A percentile compares a stretch with the other conserved stretches of the same genome.
Evolutionary conservation across 2,888 invertebrate species (phyloP).

Genomic region (Disparrhopalites patrizii): DNA sequence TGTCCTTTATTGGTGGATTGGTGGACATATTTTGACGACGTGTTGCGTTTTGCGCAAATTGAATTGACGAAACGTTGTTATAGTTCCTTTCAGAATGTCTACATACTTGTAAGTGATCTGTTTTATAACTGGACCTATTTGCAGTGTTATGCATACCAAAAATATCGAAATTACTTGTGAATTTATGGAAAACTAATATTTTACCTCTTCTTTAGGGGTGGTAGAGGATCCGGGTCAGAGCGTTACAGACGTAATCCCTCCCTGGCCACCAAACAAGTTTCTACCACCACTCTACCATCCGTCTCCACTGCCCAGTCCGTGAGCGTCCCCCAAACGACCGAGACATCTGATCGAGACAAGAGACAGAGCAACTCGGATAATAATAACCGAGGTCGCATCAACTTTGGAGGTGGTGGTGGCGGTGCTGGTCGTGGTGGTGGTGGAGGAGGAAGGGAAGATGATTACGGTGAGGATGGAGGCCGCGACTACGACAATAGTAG

Average conservation of each 20-base stretch:
- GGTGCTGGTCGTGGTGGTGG: not conserved
- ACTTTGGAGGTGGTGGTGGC: no score
- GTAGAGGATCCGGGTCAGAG: slow-evolving; percentile 22
- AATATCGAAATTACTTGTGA: no score
- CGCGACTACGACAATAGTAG: slow-evolving; percentile 49
- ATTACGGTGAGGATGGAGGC: slow-evolving; percentile 36
- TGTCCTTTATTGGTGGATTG: no score
- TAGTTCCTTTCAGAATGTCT: no score
- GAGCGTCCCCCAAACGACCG: not conserved
- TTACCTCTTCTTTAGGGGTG: no score
- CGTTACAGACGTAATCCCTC: slow-evolving; percentile 32
- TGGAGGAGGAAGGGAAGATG: not conserved
- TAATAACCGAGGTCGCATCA: not conserved
- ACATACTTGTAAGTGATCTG: no score
- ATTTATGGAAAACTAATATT: no score
- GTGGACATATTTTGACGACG: no score
- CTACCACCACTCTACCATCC: slow-evolving; percentile 13
- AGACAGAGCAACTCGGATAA: slow-evolving; percentile 4
- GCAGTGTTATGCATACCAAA: no score
- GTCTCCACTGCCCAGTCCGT: not conserved
- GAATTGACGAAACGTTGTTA: no score
- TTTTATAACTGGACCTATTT: no score
- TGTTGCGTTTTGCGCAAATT: no score
- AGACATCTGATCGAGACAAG: slow-evolving; percentile 17
- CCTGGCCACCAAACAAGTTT: not conserved